Conservation (phyloP, 2,797 vertebrate species). For the Anas bahamensis region DNA sequence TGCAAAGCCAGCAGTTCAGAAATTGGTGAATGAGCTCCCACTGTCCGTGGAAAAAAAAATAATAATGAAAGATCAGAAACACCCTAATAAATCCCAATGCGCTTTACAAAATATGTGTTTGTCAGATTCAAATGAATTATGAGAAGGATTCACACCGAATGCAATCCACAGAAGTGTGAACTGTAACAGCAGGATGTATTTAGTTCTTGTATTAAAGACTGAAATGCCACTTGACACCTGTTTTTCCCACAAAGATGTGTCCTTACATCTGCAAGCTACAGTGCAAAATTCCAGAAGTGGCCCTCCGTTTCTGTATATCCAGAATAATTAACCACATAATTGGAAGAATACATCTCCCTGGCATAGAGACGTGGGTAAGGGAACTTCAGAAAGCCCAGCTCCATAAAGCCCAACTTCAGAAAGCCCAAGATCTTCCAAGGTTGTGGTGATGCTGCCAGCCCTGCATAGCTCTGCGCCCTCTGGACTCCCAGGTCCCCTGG, state of each 20-base stretch:
- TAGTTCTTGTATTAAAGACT: background rate
- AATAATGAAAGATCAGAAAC: background rate
- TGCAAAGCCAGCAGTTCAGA: background rate
- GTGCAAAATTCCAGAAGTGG: background rate
- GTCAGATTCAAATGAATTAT: background rate
- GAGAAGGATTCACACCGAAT: background rate
- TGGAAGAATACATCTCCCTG: background rate
- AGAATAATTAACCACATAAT: background rate
- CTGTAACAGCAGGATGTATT: background rate
- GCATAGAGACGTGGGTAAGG: background rate
- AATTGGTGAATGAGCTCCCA: background rate
- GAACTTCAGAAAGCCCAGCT: background rate
- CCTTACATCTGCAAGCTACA: background rate
- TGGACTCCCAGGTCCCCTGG: background rate
- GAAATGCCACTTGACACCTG: background rate
- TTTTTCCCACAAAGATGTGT: background rate
- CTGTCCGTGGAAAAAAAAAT: background rate
- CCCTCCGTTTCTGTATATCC: background rate
- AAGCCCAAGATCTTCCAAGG: background rate
- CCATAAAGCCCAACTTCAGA: background rate
- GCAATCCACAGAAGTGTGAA: background rate
- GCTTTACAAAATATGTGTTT: background rate
- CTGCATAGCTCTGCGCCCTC: background rate
- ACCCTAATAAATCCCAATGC: background rate
- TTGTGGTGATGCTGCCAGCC: rapidly evolving